Conservation (phyloP, 2,113 vertebrate species). For the Apodemus speciosus region DNA sequence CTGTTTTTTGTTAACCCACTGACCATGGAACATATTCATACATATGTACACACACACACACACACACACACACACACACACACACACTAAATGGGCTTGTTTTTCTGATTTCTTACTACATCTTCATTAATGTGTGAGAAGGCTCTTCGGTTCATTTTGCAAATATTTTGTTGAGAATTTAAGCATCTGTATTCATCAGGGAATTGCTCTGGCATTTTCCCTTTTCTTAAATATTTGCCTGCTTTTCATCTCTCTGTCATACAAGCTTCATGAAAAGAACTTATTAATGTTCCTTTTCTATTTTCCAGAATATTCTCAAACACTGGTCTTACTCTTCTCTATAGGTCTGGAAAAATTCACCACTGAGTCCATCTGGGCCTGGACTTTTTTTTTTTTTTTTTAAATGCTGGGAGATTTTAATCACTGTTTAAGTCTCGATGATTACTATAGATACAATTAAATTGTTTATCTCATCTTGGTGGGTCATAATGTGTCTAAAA, state of each 20-base stretch:
- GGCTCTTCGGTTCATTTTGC: neutral
- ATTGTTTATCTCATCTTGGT: neutral
- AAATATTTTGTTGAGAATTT: constrained; percentile 4
- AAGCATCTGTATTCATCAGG: neutral
- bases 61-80: neutral
- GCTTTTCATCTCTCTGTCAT: neutral
- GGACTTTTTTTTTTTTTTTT: neutral
- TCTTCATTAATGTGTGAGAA: neutral
- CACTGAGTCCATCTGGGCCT: neutral
- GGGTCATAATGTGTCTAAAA: neutral
- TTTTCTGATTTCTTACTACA: neutral
- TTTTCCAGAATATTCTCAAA: neutral
- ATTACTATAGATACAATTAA: neutral
- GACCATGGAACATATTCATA: neutral
- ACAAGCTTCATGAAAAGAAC: neutral
- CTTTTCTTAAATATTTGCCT: neutral
- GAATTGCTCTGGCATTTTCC: neutral
- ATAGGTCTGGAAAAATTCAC: neutral
- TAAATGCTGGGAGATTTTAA: neutral
- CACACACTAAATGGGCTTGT: neutral
- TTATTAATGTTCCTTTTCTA: neutral
- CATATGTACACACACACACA: neutral
- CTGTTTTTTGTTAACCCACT: neutral
- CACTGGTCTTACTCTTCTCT: neutral
- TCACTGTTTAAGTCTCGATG: neutral